phyloP scores from a whole-genome alignment of 2,888 invertebrate species.

The Nipponacmea schrenckii region DNA sequence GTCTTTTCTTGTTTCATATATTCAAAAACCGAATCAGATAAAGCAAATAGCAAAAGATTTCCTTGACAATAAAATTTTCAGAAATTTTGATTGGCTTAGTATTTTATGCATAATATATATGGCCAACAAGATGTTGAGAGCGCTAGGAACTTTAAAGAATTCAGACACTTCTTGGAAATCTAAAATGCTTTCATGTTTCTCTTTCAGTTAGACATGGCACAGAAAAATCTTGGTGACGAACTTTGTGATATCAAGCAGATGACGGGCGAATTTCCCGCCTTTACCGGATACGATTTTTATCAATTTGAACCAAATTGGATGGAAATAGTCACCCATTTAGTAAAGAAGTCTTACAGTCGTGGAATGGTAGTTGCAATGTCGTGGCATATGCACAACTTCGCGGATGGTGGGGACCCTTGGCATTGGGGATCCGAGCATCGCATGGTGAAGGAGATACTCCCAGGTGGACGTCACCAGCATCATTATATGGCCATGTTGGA shows the following conservation, averaged over 20 bases:
- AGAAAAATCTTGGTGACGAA: slow-evolving; percentile 23
- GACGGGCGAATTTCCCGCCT: slow-evolving; percentile 33
- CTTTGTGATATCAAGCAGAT: slow-evolving; percentile 32
- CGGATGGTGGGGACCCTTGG: slow-evolving; percentile 24
- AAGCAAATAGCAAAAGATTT: too few relatives aligned
- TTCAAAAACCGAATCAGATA: too few relatives aligned
- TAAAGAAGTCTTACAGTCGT: slow-evolving; percentile 23
- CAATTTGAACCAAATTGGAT: slow-evolving; percentile 8
- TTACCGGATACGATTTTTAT: slow-evolving; percentile 31
- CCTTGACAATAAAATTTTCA: too few relatives aligned
- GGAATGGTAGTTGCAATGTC: slow-evolving; percentile 25
- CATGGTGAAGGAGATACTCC: slow-evolving; percentile 21
- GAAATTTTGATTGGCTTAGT: too few relatives aligned
- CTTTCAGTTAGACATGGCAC: slow-evolving; percentile 13
- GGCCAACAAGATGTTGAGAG: too few relatives aligned
- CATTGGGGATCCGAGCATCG: slow-evolving; percentile 16
- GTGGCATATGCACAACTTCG: slow-evolving; percentile 29
- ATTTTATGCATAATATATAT: too few relatives aligned
- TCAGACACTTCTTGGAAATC: too few relatives aligned
- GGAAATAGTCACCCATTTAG: slow-evolving; percentile 15
- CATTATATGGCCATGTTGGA: slow-evolving; percentile 16
- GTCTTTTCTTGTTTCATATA: too few relatives aligned
- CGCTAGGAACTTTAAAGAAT: too few relatives aligned
- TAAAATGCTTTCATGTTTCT: background rate
- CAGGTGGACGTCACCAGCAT: slow-evolving; percentile 24